These are phyloP conservation scores for Octodon degus DNA, from an alignment of 2,113 vertebrate species.

Conservation along the genomic window DNA sequence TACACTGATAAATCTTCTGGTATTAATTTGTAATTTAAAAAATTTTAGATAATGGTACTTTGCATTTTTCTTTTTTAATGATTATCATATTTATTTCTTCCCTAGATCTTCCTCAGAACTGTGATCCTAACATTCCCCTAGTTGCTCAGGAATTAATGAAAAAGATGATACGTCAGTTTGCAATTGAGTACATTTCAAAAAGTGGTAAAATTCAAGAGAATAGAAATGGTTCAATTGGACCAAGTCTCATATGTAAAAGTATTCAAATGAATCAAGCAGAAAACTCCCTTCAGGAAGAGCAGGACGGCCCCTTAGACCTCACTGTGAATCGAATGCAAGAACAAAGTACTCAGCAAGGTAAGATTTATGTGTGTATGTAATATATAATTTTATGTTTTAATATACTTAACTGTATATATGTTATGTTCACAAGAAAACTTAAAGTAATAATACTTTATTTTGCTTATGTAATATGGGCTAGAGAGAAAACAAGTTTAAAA, in stretches of 20 bases:
- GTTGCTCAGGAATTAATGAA: constrained; percentile 99
- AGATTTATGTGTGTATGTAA: constrained; percentile 14
- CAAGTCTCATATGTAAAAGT: constrained; percentile 89
- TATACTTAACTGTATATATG: not conserved
- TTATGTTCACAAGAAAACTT: not conserved
- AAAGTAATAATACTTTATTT: not conserved
- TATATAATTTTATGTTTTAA: constrained; percentile 22
- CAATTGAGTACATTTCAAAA: constrained; percentile 98
- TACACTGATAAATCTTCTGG: constrained; percentile 29
- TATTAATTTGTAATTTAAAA: constrained; percentile 59
- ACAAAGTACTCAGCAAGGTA: constrained; percentile 93
- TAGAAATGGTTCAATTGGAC: constrained; percentile 90
- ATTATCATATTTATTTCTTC: constrained; percentile 80
- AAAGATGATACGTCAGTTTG: constrained; percentile 99
- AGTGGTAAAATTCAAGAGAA: constrained; percentile 93
- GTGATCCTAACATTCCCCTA: constrained; percentile 97
- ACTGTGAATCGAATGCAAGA: constrained; percentile 94
- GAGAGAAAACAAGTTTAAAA: not conserved
- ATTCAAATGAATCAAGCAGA: constrained; percentile 90
- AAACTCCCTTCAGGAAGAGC: constrained; percentile 90
- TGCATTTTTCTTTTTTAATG: constrained; percentile 70
- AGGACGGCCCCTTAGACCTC: constrained; percentile 97
- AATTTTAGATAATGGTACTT: constrained; percentile 3
- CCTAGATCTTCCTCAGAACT: constrained; percentile 95
- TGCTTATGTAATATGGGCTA: not conserved